phyloP scores from a whole-genome alignment of 1,140 invertebrate genomes.

The Halictus rubicundus region DNA sequence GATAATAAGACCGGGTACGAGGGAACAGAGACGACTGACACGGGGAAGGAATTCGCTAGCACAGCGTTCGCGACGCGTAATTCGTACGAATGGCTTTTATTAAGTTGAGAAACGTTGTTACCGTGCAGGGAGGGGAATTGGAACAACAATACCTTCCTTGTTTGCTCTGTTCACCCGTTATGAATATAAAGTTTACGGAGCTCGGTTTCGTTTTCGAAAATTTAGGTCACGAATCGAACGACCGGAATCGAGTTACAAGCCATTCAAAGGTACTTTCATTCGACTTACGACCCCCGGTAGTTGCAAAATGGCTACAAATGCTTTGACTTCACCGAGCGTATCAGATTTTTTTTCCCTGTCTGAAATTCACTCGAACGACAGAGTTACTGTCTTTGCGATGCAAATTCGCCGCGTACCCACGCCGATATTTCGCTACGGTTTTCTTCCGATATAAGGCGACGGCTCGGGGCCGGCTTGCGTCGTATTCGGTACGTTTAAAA shows the following conservation, averaged over 20 bases:
- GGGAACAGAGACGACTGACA: no score
- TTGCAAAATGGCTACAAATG: no score
- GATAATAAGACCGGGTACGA: no score
- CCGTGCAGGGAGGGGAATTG: neutral
- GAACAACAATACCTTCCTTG: neutral
- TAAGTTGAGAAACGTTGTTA: slow-evolving; percentile 22
- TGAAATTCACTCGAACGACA: no score
- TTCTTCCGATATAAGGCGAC: no score
- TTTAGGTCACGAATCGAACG: slow-evolving; percentile 29
- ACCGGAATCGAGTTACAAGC: neutral
- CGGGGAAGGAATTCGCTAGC: neutral
- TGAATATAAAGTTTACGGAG: slow-evolving; percentile 21
- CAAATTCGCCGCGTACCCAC: no score
- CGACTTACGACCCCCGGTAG: neutral
- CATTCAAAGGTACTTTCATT: slow-evolving; percentile 14
- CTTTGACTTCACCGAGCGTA: neutral
- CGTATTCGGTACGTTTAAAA: no score
- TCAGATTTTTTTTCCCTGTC: neutral
- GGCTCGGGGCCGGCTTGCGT: no score
- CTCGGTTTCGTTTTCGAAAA: slow-evolving; percentile 1
- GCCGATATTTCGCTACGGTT: no score
- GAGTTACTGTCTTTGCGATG: no score
- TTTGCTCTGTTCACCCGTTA: neutral
- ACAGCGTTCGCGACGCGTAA: neutral
- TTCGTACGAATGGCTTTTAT: slow-evolving; percentile 11